Evolutionary conservation across 1,140 invertebrate species (phyloP).

Genomic region (Drosophila elegans): DNA sequence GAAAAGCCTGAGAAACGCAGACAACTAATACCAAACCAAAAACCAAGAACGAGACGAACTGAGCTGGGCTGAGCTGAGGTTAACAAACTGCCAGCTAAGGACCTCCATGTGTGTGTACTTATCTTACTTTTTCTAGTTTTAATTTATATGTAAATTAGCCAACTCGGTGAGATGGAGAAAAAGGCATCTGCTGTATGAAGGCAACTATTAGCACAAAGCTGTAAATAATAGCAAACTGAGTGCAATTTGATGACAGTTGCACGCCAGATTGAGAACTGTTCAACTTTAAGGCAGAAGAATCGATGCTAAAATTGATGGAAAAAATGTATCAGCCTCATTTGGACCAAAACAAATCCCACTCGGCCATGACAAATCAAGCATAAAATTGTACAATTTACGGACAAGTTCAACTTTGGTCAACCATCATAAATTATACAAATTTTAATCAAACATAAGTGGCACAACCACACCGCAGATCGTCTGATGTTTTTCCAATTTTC

Average conservation of each 20-base stretch:
- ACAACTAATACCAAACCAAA: conserved; percentile 16
- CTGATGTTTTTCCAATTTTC: conserved; percentile 50
- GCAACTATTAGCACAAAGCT: conserved; percentile 72
- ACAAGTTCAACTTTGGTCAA: conserved; percentile 49
- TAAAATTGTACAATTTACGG: conserved; percentile 67
- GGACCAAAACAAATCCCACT: conserved; percentile 24
- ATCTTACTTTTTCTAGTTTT: conserved; percentile 66
- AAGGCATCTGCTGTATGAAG: conserved; percentile 18
- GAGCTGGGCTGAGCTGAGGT: conserved; percentile 53
- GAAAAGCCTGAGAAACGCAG: conserved; percentile 46
- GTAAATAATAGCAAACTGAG: conserved; percentile 72
- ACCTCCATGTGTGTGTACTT: conserved; percentile 30
- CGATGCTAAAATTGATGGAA: conserved; percentile 3
- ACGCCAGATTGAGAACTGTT: conserved; percentile 4
- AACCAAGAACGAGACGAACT: conserved; percentile 38
- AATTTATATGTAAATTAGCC: conserved; percentile 82
- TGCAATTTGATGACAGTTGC: conserved; percentile 75
- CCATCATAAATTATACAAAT: conserved; percentile 58
- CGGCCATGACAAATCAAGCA: conserved; percentile 55
- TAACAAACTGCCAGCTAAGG: conserved; percentile 53
- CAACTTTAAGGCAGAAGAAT: conserved; percentile 3
- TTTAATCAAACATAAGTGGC: conserved; percentile 71
- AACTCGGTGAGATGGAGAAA: conserved; percentile 20
- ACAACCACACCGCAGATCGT: conserved; percentile 27
- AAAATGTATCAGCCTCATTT: conserved; percentile 4